phyloP scores from a whole-genome alignment of 2,113 vertebrate genomes.

The Hiodon tergisus region DNA sequence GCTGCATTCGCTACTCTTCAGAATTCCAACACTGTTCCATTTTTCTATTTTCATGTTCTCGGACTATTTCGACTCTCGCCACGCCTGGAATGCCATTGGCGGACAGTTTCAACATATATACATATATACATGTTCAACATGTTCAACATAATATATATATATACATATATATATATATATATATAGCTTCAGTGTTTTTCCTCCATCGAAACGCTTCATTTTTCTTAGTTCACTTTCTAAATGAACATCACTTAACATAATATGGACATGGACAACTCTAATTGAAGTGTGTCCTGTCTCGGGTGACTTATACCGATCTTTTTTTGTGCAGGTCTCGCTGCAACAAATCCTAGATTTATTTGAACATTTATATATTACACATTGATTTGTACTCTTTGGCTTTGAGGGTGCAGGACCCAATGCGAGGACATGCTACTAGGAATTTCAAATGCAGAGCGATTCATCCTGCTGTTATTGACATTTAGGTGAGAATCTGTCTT shows the following conservation, averaged over 20 bases:
- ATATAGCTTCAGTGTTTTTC: no score
- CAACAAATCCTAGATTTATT: conserved; percentile 35
- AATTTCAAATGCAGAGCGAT: conserved; percentile 74
- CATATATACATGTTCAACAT: no score
- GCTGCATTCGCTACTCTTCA: no score
- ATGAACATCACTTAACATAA: neutral
- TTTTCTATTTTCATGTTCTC: no score
- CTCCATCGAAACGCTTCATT: no score
- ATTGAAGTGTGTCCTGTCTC: conserved; percentile 43
- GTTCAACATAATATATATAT: no score
- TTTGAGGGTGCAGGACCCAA: conserved; percentile 68
- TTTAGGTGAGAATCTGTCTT: conserved; percentile 67
- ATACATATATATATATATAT: no score
- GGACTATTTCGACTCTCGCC: no score
- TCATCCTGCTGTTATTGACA: conserved; percentile 67
- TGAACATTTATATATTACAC: conserved; percentile 34
- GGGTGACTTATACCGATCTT: conserved; percentile 60
- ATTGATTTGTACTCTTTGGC: conserved; percentile 64
- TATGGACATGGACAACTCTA: neutral
- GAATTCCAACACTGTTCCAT: no score
- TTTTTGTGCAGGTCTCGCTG: conserved; percentile 58
- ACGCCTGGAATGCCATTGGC: no score
- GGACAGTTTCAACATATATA: no score
- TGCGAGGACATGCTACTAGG: conserved; percentile 64
- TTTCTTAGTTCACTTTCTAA: no score